Base-by-base conservation (phyloP, 1,140 invertebrate genomes). In the Carcinoscorpius rotundicauda region DNA sequence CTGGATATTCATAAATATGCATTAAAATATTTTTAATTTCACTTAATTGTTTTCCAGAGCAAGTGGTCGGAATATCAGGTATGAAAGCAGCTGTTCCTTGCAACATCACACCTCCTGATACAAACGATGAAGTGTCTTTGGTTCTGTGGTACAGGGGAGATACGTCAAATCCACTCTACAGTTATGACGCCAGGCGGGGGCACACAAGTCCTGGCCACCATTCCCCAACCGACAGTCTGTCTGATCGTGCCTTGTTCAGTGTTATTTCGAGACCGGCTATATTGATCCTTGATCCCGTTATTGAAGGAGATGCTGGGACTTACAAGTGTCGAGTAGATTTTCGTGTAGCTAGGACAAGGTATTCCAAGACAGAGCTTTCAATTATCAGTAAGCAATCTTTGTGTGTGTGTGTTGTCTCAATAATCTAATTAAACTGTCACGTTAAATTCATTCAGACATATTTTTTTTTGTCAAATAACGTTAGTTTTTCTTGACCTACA, bases 251-350 rank as follows among this genome's bases (percentile, higher is more conserved):
- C 4, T 60, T 56, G 11, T 71, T 71, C 60, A 65, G 69, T 49
- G 61, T 71, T 6, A 64, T 61, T 6, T 61, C 55, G 59, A 55
- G 63, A 56, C 48, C 89, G 3, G 88, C 89, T 1, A 29, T 29
- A 29, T 80, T 94, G 9, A 84, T 84, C 50, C 80, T 94, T 53
- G 85, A 88, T 70, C 85, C 86, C 52, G 87, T 93, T 10, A 84
- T 87, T 70, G 78, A 81, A 67, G 83, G 85, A 66, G 91, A 93
- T 75, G 87, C 89, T 74, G 91, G 90, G n/a, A 82, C 90, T 66
- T 93, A 93, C 75, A 80, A 64, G 29, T 93, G 91, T 76, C 81
- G 91, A 65, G 91, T 93, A 4, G 91, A 94, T 76, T 94, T 93
- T 77, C 85, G 85, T 73, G 90, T 91, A 73, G 91, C 90, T 9